Conservation (phyloP, 2,797 vertebrate genomes). For the Microctenopoma stevenorrisi region DNA sequence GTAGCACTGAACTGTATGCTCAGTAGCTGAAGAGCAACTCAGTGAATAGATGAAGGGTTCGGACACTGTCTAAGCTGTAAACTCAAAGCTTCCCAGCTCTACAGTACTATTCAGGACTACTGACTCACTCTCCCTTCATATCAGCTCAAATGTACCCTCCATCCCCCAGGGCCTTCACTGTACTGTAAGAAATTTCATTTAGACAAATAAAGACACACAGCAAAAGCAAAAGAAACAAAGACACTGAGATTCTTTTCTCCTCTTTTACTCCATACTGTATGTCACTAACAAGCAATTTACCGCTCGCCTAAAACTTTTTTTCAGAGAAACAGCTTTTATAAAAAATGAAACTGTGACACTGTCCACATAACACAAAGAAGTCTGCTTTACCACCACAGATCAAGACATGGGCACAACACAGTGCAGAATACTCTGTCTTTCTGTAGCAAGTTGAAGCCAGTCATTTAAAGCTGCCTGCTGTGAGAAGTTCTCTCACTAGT, state of each 20-base stretch:
- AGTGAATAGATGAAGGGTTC: slow-evolving; percentile 4
- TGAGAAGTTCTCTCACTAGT: not conserved
- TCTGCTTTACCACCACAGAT: slow-evolving; percentile 35
- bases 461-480: slow-evolving; percentile 37
- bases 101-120: slow-evolving; percentile 36
- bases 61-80: slow-evolving; percentile 6
- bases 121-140: slow-evolving; percentile 44
- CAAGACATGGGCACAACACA: slow-evolving; percentile 20
- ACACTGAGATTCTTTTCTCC: slow-evolving; percentile 15
- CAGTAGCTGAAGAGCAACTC: slow-evolving; percentile 27
- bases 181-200: slow-evolving; percentile 66
- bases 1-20: slow-evolving; percentile 17
- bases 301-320: slow-evolving; percentile 31
- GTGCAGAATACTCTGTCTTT: slow-evolving; percentile 35
- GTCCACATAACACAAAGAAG: slow-evolving; percentile 47
- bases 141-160: slow-evolving; percentile 34
- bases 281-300: slow-evolving; percentile 37
- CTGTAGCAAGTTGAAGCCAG: slow-evolving; percentile 29
- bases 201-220: slow-evolving; percentile 48
- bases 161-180: slow-evolving; percentile 53
- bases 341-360: slow-evolving; percentile 29
- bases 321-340: slow-evolving; percentile 32
- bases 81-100: slow-evolving; percentile 11
- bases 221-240: slow-evolving; percentile 21
- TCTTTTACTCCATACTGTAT: slow-evolving; percentile 17